Percentiles rank a stretch among this genome's conserved stretches.
Evolutionary conservation across 2,797 vertebrate species (phyloP).

Genomic region (Knipowitschia caucasica): DNA sequence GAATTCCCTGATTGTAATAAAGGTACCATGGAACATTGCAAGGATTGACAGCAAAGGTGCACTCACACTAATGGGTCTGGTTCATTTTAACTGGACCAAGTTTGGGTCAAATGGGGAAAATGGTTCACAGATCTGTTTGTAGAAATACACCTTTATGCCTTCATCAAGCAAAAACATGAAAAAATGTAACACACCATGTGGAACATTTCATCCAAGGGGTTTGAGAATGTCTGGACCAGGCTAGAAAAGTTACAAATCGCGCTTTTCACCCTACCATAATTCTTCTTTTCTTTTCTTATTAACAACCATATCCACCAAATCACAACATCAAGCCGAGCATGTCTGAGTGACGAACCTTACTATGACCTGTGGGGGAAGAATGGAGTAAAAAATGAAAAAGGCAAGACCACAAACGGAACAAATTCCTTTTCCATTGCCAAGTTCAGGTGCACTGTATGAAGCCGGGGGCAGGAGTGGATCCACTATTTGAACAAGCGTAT

Average conservation of each 20-base stretch:
- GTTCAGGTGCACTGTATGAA: slow-evolving; percentile 5
- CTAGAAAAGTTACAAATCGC: neutral
- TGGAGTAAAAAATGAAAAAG: neutral
- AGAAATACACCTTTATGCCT: too few species aligned
- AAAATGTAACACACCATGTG: neutral
- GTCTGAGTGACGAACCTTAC: neutral
- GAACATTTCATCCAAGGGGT: neutral
- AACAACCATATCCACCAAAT: neutral
- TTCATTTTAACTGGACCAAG: too few species aligned
- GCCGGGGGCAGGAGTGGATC: slow-evolving; percentile 2
- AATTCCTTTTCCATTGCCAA: slow-evolving; percentile 4
- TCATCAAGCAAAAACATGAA: too few species aligned
- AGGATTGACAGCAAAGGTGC: too few species aligned
- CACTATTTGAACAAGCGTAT: slow-evolving; percentile 19
- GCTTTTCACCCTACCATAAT: neutral
- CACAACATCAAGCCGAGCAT: neutral
- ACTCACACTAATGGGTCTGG: too few species aligned
- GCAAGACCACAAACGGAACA: neutral
- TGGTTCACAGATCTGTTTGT: too few species aligned
- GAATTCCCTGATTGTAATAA: too few species aligned
- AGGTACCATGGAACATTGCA: too few species aligned
- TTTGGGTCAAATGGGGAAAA: too few species aligned
- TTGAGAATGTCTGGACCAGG: too few species aligned
- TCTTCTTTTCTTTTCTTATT: neutral
- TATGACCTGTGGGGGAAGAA: neutral